Base-by-base conservation (phyloP, 30 jellyfish, hydroid and myxozoan genomes). In the Aurelia aurita region DNA sequence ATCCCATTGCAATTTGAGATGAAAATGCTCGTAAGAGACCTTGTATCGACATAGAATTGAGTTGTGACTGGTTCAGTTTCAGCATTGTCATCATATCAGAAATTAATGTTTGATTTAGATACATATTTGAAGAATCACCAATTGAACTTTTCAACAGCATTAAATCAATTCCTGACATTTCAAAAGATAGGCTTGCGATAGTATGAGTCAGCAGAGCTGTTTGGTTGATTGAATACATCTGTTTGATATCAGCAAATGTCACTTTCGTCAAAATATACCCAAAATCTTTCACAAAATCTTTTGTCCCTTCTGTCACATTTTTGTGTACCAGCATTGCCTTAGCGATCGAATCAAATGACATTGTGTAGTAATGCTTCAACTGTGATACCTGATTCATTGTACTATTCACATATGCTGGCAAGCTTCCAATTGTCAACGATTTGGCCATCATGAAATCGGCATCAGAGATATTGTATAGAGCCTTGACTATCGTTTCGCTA, bases 321-420 rank as follows among this genome's bases (percentile, higher is more conserved):
- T 80, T 80, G 63, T 80, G 90, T 1, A 80, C 39, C 23, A 80
- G 63, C 59, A 80, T 35, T 5, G 83, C 82, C 26, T 46, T 64
- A 0, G 75, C 82, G 15, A 80, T n/a, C 26, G 90, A 80, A 44
- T 66, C 20, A 32, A 80, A 63, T 25, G 90, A 79, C 82, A 79
- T 63, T 63, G 82, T 79, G 12, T 45, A 20, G 83, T 57, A 79
- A 20, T 79, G 90, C 53, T 66, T 79, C 26, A 79, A 1, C 10
- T 25, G 47, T 5, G 59, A 64, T 0, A 44, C 66, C 6, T 46
- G 82, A 1, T 28, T 51, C 72, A 64, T 34, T 9, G 31, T 45
- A 39, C 22, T 60, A 0, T 79, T 79, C 6, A 64, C 90, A 25
- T 35, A 46, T 12, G 82, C 28, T 20, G 82, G 82, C 28, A 79